Evolutionary conservation across 2,888 invertebrate species (phyloP).

Genomic region (Dimorphilus gyrociliatus): DNA sequence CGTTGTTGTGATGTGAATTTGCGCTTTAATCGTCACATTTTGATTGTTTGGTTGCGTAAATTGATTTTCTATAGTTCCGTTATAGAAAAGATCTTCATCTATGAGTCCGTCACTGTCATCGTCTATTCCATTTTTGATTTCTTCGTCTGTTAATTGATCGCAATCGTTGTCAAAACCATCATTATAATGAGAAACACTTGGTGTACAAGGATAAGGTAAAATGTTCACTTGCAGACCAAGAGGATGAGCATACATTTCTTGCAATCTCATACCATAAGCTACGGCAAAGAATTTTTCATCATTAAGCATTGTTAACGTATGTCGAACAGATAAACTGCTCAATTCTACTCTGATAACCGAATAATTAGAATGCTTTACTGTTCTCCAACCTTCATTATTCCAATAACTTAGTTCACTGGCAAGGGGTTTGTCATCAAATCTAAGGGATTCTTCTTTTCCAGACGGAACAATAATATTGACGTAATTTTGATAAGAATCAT

Average conservation of each 20-base stretch:
- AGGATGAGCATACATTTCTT: conserved; percentile 18
- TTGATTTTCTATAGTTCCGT: too few species aligned
- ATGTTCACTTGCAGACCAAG: conserved; percentile 11
- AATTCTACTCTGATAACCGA: too few species aligned
- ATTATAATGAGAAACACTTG: conserved; percentile 1
- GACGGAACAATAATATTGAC: conserved; percentile 13
- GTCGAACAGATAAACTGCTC: conserved; percentile 14
- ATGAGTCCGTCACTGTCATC: conserved; percentile 10
- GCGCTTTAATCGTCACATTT: too few species aligned
- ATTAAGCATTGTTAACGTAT: conserved; percentile 13
- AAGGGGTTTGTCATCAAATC: too few species aligned
- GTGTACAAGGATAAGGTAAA: conserved; percentile 4
- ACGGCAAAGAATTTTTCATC: conserved; percentile 15
- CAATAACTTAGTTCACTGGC: too few species aligned
- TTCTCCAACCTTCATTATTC: too few species aligned
- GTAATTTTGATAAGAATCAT: conserved; percentile 11
- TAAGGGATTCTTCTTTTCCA: too few species aligned
- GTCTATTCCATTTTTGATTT: conserved; percentile 7
- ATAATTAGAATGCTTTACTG: too few species aligned
- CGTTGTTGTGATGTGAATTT: too few species aligned
- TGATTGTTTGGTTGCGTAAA: too few species aligned
- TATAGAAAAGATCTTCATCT: too few species aligned
- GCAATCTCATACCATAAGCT: conserved; percentile 15
- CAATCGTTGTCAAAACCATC: conserved; percentile 13
- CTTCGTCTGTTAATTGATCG: conserved; percentile 11